Conservation (phyloP, 2,113 vertebrate species). For the Oriolus oriolus region DNA sequence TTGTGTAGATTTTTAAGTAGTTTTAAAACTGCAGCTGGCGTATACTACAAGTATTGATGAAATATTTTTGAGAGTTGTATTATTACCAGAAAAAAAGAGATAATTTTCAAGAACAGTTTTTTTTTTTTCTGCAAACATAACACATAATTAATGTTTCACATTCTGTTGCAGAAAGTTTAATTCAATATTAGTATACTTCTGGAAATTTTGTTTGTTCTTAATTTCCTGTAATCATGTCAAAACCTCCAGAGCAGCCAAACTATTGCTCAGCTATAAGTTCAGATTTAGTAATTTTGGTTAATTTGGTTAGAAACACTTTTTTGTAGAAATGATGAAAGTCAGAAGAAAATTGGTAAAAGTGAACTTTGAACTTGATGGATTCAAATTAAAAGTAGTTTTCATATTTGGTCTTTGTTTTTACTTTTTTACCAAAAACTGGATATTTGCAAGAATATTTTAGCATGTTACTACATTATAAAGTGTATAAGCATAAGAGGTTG, state of each 20-base stretch:
- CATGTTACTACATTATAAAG: background rate
- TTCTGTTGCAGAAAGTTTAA: background rate
- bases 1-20: background rate
- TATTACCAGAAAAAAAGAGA: background rate
- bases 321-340: background rate
- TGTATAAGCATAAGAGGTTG: background rate
- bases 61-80: background rate
- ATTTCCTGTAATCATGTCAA: background rate
- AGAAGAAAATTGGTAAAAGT: background rate
- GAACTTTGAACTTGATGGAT: background rate
- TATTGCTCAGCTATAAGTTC: background rate
- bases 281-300: background rate
- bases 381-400: background rate
- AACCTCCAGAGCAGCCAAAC: background rate
- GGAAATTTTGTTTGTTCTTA: background rate
- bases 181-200: background rate
- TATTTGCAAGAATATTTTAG: background rate
- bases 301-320: background rate
- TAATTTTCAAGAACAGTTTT: background rate
- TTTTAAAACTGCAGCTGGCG: background rate
- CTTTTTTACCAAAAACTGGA: background rate
- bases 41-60: background rate
- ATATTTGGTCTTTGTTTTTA: background rate
- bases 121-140: background rate
- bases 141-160: background rate